A percentile compares a stretch with the other conserved stretches of the same genome.
phyloP scores from a whole-genome alignment of 2,797 vertebrate species.

The Ataeniobius toweri region DNA sequence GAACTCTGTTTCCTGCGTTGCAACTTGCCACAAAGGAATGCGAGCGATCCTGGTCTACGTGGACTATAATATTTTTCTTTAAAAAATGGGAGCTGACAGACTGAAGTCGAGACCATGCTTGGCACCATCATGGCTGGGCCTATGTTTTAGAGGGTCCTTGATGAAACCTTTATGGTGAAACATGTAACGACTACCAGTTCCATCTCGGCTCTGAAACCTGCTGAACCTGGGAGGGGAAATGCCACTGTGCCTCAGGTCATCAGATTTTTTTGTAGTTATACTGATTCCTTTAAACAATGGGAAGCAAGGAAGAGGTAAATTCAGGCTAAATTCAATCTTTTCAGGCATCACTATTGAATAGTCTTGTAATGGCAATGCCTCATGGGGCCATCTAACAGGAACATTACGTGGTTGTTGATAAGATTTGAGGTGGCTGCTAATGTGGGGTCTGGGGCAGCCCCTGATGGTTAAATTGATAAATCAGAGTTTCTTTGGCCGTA shows the following conservation, averaged over 20 bases:
- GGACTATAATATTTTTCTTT: background rate
- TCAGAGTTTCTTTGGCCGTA: background rate
- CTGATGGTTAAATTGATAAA: background rate
- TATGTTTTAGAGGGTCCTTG: background rate
- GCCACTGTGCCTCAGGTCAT: background rate
- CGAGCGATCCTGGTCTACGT: background rate
- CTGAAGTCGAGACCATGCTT: background rate
- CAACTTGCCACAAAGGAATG: no score
- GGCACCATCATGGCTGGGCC: background rate
- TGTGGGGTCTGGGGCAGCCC: no score
- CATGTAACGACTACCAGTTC: background rate
- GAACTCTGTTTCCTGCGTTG: background rate
- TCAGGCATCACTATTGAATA: background rate
- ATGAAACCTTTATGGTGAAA: background rate
- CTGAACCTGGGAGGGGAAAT: background rate
- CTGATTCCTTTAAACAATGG: background rate
- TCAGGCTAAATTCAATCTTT: background rate
- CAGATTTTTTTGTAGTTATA: background rate
- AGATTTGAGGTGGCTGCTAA: background rate
- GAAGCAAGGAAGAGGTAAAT: background rate
- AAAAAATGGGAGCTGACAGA: background rate
- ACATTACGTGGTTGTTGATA: background rate
- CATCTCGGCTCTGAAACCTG: background rate
- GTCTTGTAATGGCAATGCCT: no score
- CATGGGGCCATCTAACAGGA: background rate